Percentiles rank a stretch among this genome's conserved stretches.
These are phyloP conservation scores for Holacanthus passer DNA, from an alignment of 2,113 vertebrate species.

Conservation along the genomic window DNA sequence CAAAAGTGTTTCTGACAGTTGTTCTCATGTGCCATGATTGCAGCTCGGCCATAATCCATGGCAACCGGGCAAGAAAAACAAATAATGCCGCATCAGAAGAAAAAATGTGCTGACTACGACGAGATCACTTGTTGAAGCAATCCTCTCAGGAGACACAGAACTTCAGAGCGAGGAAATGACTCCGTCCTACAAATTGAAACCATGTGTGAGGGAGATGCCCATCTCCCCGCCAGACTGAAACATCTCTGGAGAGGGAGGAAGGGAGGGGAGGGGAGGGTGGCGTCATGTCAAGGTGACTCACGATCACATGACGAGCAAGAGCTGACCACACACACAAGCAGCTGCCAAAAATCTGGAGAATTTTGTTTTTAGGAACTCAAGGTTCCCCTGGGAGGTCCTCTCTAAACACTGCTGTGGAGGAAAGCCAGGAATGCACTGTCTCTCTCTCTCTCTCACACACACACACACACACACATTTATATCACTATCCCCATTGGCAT, in stretches of 20 bases:
- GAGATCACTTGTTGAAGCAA: constrained; percentile 44
- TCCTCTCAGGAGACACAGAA: constrained; percentile 38
- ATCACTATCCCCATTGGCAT: too few relatives aligned
- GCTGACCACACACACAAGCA: constrained; percentile 71
- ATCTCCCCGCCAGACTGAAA: constrained; percentile 43
- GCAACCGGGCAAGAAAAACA: constrained; percentile 69
- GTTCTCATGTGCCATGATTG: constrained; percentile 35
- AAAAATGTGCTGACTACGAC: constrained; percentile 73
- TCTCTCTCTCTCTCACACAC: too few relatives aligned
- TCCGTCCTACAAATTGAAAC: constrained; percentile 63
- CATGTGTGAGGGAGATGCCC: constrained; percentile 73
- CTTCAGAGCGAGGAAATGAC: constrained; percentile 61
- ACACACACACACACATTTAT: constrained; percentile 42
- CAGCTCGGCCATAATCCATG: constrained; percentile 52
- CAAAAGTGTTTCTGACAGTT: constrained; percentile 28
- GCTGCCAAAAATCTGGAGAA: constrained; percentile 79
- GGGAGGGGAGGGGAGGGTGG: not conserved
- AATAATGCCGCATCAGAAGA: constrained; percentile 59
- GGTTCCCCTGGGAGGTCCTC: constrained; percentile 73
- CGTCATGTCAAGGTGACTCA: constrained; percentile 73
- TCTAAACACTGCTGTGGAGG: constrained; percentile 63
- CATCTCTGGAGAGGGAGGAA: constrained; percentile 44
- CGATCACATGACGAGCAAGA: constrained; percentile 60
- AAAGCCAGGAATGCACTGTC: constrained; percentile 56
- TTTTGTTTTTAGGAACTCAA: constrained; percentile 74